Evolutionary conservation across 2,113 vertebrate species (phyloP), one percentile per base, ranked within the genome.

Genomic region (Laticauda colubrina): DNA sequence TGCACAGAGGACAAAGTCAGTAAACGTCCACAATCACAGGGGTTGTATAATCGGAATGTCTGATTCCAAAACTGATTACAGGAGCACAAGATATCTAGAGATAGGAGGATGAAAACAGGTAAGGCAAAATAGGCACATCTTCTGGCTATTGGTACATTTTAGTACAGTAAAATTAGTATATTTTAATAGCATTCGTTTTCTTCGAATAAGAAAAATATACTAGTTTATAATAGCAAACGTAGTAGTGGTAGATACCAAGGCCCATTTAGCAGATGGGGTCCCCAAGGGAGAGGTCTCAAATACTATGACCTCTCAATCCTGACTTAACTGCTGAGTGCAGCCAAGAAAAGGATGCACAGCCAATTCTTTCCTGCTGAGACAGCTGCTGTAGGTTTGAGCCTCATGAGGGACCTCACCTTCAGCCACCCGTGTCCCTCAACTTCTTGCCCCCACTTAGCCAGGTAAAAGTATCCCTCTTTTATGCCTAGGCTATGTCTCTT

Each of bases 21-120:
- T 94, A 96, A 90, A 92, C 92, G 0, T 97, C 95, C 21, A 97
- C 92, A 1, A 97, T 94, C 53, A 97, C 51, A 7, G 97, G 97
- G 0, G 95, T 92, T 96, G 96, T 96, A 64, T 97, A 97, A 92
- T 97, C 96, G 0, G 97, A 97, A 34, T 97, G 96, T 54, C 92
- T 97, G 96, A 97, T 96, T 92, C 97, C 97, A 0, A 97, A 97
- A 91, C 94, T 96, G 91, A 96, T 89, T 0, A 85, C 21, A 0
- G 96, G 96, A 45, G 94, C 96, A 0, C 88, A 94, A 34, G 93
- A 94, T 87, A 96, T 91, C 95, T 96, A 94, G 45, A 26, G 85
- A n/a, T 9, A 88, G 54, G 3, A 87, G 2, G 57, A 6, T 43
- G 1, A 57, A 93, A 57, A 18, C 14, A 3, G 1, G 23, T 91